Conservation (phyloP, 1,140 invertebrate species). For the Varroa destructor region DNA sequence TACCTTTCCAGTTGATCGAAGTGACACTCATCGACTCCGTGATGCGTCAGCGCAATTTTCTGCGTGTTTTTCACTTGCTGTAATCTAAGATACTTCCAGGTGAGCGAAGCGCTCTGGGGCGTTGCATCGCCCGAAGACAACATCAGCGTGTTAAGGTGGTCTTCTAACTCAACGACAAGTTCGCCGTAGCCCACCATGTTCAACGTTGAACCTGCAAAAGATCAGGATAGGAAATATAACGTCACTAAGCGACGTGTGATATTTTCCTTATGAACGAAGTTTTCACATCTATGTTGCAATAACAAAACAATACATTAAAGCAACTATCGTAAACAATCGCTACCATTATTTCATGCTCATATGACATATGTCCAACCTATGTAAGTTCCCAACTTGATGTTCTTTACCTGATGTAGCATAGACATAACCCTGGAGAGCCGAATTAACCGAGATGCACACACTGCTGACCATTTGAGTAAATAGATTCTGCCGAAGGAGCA, state of each 20-base stretch:
- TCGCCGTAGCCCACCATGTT: constrained; percentile 8
- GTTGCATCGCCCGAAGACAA: neutral
- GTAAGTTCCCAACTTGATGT: no score
- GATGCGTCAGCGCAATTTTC: neutral
- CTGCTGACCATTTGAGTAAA: neutral
- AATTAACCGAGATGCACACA: neutral
- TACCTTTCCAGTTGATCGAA: constrained; percentile 19
- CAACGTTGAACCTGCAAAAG: neutral
- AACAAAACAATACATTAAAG: no score
- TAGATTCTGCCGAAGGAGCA: neutral
- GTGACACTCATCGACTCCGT: constrained; percentile 4
- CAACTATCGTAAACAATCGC: no score
- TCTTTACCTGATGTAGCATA: constrained; percentile 6
- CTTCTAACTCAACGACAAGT: constrained; percentile 7
- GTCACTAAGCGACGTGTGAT: neutral
- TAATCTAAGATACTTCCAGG: constrained; percentile 5
- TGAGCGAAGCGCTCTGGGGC: neutral
- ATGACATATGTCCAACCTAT: no score
- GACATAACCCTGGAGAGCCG: constrained; percentile 2
- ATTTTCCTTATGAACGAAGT: neutral
- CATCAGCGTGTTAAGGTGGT: neutral
- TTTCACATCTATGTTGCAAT: neutral
- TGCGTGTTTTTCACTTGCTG: constrained; percentile 24
- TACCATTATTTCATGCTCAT: no score
- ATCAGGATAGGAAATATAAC: neutral